Base-by-base conservation (phyloP, 1,140 invertebrate genomes). In the Formica exsecta region DNA sequence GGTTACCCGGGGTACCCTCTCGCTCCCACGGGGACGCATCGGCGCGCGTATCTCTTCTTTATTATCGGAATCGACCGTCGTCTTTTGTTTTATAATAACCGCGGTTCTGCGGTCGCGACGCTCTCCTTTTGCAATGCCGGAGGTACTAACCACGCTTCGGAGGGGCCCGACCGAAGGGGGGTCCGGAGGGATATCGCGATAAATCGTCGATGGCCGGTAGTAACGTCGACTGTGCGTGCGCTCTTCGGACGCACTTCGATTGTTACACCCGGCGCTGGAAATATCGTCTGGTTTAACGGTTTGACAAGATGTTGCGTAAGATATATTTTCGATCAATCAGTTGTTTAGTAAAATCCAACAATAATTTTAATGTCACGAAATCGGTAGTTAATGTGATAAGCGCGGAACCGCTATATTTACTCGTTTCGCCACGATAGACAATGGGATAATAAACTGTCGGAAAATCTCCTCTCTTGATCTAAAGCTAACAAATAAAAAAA, bases 1-100 rank as follows among this genome's bases (percentile, higher is more conserved):
- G 41, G 41, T 1, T 51, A 51, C 48, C 0, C 48, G 48, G 48
- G 48, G 13, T 19, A 16, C 16, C 84, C 77, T 51, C 64, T 68
- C 48, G 89, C 86, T 74, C 62, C 70, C 51, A 89, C 85, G 86
- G 61, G 70, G 81, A 85, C 81, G 88, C 87, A 90, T 90, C 89
- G 89, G 44, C 65, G 85, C 92, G 88, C 91, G 88, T 89, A 91
- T 86, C 90, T 92, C 92, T 94, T 94, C 94, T 94, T 94, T 94
- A 95, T 94, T 94, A 95, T 94, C 93, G 93, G 92, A 93, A 93
- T 92, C 93, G 92, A 92, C 89, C 91, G 91, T 93, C 93, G 92
- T 91, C 94, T 94, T 95, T 95, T 94, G 94, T 94, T 94, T 95
- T 95, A 94, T 94, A 94, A 95, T 94, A 94, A 95, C 92, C 91